phyloP scores from a whole-genome alignment of 2,113 vertebrate species.

The Sphyrna mokarran region DNA sequence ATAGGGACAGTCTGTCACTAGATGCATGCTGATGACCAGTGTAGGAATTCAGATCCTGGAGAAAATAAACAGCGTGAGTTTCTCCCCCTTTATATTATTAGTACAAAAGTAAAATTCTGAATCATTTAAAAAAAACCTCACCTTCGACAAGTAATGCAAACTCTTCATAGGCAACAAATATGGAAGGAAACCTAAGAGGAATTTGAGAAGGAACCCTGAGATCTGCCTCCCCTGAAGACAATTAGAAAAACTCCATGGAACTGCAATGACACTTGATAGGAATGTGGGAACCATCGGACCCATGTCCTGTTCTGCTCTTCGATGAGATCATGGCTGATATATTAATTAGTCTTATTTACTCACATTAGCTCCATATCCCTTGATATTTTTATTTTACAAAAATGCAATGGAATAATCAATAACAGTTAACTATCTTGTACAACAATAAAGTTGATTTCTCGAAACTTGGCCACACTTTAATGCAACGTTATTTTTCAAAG shows the following conservation, averaged over 20 bases:
- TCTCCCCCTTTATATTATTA: background rate
- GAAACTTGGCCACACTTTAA: background rate
- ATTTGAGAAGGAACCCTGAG: background rate
- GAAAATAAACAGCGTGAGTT: background rate
- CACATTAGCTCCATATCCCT: background rate
- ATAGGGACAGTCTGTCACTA: background rate
- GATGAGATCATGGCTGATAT: background rate
- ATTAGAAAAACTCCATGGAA: background rate
- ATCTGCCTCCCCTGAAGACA: background rate
- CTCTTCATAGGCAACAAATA: background rate
- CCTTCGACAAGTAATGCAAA: background rate
- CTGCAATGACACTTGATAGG: background rate
- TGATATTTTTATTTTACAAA: background rate
- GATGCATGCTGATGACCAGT: background rate
- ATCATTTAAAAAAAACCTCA: background rate
- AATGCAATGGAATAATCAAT: background rate
- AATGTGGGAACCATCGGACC: background rate
- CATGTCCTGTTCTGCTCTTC: background rate
- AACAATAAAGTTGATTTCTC: background rate
- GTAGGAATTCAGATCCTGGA: background rate
- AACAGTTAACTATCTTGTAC: background rate
- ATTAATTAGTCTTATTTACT: background rate
- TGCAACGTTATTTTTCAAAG: too few species aligned
- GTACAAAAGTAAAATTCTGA: background rate
- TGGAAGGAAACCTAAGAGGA: background rate